Evolutionary conservation across 2,113 vertebrate species (phyloP).

Genomic region (Haemorhous mexicanus): DNA sequence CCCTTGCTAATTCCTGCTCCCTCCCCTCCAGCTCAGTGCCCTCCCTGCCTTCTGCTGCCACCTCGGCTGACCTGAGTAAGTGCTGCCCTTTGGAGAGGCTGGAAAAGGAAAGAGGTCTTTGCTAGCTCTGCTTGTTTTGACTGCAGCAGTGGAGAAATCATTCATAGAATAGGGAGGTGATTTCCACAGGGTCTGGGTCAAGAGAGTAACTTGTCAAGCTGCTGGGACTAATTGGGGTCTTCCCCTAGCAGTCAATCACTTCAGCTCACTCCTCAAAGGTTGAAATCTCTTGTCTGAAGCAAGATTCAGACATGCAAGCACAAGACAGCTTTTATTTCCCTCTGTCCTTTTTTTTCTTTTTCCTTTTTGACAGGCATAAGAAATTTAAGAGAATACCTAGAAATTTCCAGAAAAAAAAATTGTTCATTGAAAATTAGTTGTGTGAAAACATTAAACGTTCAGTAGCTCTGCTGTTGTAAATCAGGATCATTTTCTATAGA

Average conservation of each 20-base stretch:
- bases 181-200: background rate
- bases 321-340: background rate
- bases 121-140: background rate
- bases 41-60: background rate
- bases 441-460: background rate
- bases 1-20: background rate
- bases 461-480: background rate
- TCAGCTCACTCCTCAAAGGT: background rate
- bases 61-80: background rate
- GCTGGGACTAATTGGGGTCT: background rate
- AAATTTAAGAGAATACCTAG: background rate
- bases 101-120: background rate
- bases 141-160: background rate
- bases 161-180: background rate
- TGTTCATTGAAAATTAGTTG: background rate
- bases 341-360: too few relatives aligned
- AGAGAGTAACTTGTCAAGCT: background rate
- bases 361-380: background rate
- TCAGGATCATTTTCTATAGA: background rate
- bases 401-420: background rate
- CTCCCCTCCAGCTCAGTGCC: background rate
- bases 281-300: background rate
- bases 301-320: background rate
- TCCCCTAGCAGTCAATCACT: background rate
- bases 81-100: background rate